These are phyloP conservation scores for Drosophila fulvimacula DNA, from an alignment of 2,888 invertebrate genomes.

Conservation along the genomic window DNA sequence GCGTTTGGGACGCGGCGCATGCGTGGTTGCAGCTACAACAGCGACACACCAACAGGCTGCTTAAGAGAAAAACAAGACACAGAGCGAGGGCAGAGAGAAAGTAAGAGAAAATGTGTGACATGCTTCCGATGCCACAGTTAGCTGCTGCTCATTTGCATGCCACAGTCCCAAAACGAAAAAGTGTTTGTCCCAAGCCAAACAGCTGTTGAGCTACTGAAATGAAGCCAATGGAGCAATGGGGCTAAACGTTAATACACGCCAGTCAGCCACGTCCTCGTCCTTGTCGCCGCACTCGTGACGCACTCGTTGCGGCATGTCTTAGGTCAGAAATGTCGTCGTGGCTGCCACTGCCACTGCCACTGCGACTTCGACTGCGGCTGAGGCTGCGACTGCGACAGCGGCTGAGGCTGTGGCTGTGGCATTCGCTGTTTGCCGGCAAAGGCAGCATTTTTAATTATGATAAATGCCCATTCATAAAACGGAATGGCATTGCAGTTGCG, in stretches of 20 bases:
- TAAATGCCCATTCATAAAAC: conserved; percentile 79
- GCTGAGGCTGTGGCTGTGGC: conserved; percentile 7
- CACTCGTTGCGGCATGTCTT: conserved; percentile 76
- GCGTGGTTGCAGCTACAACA: conserved; percentile 35
- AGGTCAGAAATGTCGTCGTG: conserved; percentile 71
- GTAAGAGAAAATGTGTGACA: neutral
- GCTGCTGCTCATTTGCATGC: conserved; percentile 50
- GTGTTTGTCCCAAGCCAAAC: conserved; percentile 65
- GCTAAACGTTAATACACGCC: conserved; percentile 49
- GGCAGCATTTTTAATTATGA: conserved; percentile 79
- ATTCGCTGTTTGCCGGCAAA: conserved; percentile 48
- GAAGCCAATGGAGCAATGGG: conserved; percentile 58
- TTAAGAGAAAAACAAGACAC: conserved; percentile 16
- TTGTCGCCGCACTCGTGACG: conserved; percentile 52
- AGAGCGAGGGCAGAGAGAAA: neutral
- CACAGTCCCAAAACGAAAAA: conserved; percentile 33
- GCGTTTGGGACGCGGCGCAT: conserved; percentile 39
- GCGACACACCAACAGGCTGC: conserved; percentile 47
- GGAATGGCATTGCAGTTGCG: conserved; percentile 69
- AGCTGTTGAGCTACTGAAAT: conserved; percentile 61
- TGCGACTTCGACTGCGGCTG: conserved; percentile 1
- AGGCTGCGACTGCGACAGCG: conserved; percentile 1
- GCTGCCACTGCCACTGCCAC: conserved; percentile 11
- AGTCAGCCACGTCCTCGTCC: conserved; percentile 38
- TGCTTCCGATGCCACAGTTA: conserved; percentile 73